phyloP scores from a whole-genome alignment of 2,113 vertebrate genomes.

The Benthochromis sp. region DNA sequence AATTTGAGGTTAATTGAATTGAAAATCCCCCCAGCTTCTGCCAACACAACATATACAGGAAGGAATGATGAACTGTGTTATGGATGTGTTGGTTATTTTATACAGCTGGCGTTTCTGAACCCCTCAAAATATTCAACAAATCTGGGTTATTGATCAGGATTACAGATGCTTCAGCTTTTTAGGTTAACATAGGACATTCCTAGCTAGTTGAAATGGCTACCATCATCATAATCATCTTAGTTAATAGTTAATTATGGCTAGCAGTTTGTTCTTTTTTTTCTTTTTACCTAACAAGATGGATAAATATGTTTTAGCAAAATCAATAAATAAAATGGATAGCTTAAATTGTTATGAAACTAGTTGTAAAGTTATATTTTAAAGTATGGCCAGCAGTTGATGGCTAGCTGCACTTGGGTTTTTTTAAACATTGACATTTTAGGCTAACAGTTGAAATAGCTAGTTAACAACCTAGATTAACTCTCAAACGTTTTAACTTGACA shows the following conservation, averaged over 20 bases:
- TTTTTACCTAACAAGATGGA: background rate
- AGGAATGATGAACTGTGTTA: background rate
- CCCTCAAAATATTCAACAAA: background rate
- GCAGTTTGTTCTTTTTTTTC: background rate
- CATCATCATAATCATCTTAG: background rate
- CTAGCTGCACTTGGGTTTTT: background rate
- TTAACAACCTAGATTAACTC: background rate
- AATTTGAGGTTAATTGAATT: constrained; percentile 58
- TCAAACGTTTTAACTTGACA: background rate
- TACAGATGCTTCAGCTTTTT: background rate
- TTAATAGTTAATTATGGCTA: background rate
- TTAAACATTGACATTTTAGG: background rate
- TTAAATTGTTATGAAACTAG: background rate
- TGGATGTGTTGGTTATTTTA: background rate
- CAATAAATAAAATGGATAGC: background rate
- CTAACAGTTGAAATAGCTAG: background rate
- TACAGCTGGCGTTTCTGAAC: background rate
- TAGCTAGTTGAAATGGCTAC: background rate
- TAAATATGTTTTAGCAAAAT: background rate
- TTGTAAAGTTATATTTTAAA: background rate
- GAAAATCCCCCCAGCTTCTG: background rate
- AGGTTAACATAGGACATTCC: background rate
- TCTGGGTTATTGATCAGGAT: background rate
- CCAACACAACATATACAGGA: background rate
- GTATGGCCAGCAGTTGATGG: background rate